phyloP scores from a whole-genome alignment of 2,888 invertebrate genomes.

The Eulithis testata region DNA sequence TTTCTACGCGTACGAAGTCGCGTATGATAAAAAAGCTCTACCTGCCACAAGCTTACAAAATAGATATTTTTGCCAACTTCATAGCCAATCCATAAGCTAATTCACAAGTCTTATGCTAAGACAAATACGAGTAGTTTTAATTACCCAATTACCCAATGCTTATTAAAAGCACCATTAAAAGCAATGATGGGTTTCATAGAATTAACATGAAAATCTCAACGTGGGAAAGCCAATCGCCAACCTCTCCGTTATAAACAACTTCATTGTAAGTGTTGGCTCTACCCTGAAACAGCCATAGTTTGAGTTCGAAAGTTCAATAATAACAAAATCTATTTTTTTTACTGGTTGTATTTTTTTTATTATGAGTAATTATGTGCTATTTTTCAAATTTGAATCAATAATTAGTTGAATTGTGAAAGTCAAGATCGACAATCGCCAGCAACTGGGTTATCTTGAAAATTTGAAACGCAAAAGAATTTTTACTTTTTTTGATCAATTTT shows the following conservation, averaged over 20 bases:
- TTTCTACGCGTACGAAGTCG: no score
- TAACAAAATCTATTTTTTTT: neutral
- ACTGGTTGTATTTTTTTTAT: no score
- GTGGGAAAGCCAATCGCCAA: conserved; percentile 64
- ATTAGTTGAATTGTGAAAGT: no score
- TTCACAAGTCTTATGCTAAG: conserved; percentile 25
- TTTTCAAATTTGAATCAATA: no score
- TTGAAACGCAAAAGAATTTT: no score
- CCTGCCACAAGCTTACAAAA: no score
- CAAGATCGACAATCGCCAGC: no score
- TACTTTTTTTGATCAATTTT: no score
- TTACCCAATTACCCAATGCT: conserved; percentile 28
- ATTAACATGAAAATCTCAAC: conserved; percentile 51
- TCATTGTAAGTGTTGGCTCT: conserved; percentile 52
- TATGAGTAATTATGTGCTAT: no score
- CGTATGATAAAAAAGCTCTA: no score
- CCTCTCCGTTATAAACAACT: conserved; percentile 71
- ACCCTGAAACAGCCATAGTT: conserved; percentile 18
- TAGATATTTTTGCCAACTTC: no score
- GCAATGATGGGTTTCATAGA: conserved; percentile 55
- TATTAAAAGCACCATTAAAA: conserved; percentile 51
- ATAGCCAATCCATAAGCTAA: conserved; percentile 10
- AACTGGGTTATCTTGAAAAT: no score
- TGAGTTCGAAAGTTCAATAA: neutral
- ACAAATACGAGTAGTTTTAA: conserved; percentile 37